Conservation (phyloP, 2,888 invertebrate genomes). For the Criorhina ranunculi region DNA sequence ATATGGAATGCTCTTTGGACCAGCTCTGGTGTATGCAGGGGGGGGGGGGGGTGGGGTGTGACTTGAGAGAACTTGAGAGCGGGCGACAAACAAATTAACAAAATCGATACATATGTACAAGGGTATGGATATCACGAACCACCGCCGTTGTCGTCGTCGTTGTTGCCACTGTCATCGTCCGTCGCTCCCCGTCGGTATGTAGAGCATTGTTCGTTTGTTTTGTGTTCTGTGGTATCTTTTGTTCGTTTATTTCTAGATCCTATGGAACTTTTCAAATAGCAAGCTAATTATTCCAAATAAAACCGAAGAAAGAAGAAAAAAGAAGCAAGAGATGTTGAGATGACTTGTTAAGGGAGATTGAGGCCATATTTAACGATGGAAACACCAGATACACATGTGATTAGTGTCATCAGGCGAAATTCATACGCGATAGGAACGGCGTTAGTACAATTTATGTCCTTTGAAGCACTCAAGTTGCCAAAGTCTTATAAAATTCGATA, state of each 20-base stretch:
- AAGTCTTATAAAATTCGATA: too few relatives aligned
- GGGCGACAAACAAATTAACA: constrained; percentile 68
- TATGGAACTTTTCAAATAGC: constrained; percentile 12
- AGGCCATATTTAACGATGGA: constrained; percentile 2
- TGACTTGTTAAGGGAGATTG: constrained; percentile 34
- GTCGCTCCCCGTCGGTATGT: neutral
- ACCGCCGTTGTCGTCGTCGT: constrained; percentile 11
- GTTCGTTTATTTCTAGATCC: constrained; percentile 22
- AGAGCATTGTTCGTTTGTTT: constrained; percentile 43
- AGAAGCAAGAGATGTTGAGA: constrained; percentile 17
- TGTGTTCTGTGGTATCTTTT: constrained; percentile 10
- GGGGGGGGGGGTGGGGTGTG: too few relatives aligned
- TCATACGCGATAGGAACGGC: too few relatives aligned
- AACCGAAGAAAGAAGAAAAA: neutral
- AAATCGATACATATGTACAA: constrained; percentile 66
- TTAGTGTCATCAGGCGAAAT: too few relatives aligned
- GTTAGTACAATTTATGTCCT: too few relatives aligned
- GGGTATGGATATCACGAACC: constrained; percentile 37
- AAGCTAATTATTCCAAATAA: constrained; percentile 43
- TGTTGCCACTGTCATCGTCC: neutral
- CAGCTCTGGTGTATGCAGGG: neutral
- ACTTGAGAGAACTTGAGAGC: constrained; percentile 12
- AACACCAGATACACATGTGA: neutral
- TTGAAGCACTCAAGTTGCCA: too few relatives aligned
- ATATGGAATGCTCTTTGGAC: neutral